These are phyloP conservation scores for Zaprionus lineosus DNA, from an alignment of 2,888 invertebrate species.

Conservation along the genomic window DNA sequence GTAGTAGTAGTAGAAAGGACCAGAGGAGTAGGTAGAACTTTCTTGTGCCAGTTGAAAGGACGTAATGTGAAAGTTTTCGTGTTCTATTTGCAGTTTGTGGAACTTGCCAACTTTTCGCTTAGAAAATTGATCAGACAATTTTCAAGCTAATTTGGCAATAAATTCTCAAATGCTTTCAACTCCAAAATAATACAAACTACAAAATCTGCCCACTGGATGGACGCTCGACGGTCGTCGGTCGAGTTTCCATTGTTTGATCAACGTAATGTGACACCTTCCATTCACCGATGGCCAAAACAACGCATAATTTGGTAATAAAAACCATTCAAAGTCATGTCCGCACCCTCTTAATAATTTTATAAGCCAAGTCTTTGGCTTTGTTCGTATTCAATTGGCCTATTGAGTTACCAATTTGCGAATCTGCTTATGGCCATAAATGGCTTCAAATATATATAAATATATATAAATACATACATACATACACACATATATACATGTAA, in stretches of 20 bases:
- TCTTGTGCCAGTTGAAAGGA: slow-evolving; percentile 21
- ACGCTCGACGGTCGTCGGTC: too few species aligned
- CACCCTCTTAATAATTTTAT: slow-evolving; percentile 28
- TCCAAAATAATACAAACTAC: too few species aligned
- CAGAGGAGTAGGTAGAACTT: slow-evolving; percentile 45
- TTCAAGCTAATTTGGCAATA: slow-evolving; percentile 72
- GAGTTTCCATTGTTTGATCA: slow-evolving; percentile 26
- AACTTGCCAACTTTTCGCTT: slow-evolving; percentile 53
- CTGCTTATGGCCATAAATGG: slow-evolving; percentile 34
- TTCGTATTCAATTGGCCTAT: slow-evolving; percentile 56
- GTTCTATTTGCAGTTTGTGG: slow-evolving; percentile 42
- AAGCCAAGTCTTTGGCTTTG: slow-evolving; percentile 31
- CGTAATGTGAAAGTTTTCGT: slow-evolving; percentile 55
- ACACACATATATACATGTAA: too few species aligned
- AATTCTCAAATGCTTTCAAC: slow-evolving; percentile 41
- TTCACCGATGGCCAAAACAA: slow-evolving; percentile 11
- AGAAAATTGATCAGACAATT: slow-evolving; percentile 70
- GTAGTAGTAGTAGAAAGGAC: too few species aligned
- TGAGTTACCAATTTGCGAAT: slow-evolving; percentile 50
- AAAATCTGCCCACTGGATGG: too few species aligned
- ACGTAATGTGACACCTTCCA: slow-evolving; percentile 33
- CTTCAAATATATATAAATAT: too few species aligned
- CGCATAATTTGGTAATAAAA: slow-evolving; percentile 56
- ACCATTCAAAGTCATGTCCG: slow-evolving; percentile 35
- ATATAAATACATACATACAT: too few species aligned